phyloP scores from a whole-genome alignment of 2,888 invertebrate species.

The Stegophylla sp. region DNA sequence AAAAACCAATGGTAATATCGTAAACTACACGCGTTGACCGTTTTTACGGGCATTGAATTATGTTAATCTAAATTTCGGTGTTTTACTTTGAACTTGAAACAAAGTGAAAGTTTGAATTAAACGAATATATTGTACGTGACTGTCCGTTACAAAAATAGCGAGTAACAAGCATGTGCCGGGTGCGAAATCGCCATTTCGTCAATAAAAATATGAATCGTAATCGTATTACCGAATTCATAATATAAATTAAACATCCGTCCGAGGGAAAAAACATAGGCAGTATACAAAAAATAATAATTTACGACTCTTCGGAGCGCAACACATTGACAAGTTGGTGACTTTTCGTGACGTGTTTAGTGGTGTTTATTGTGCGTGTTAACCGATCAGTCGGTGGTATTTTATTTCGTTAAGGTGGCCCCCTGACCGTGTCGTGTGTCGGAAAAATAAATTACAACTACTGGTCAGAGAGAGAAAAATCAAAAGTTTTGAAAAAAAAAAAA shows the following conservation, averaged over 20 bases:
- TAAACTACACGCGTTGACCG: background rate
- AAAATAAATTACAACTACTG: background rate
- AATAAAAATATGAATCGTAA: background rate
- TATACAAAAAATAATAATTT: background rate
- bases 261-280: too few relatives aligned
- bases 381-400: background rate
- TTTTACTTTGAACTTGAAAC: background rate
- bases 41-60: slow-evolving; percentile 2
- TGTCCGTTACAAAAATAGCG: background rate
- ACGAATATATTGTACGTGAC: background rate
- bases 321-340: background rate
- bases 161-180: background rate
- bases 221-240: background rate
- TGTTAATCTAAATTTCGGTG: slow-evolving; percentile 3
- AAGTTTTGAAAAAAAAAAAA: too few relatives aligned
- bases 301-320: background rate
- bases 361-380: too few relatives aligned
- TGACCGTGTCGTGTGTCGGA: background rate
- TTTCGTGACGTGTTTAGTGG: background rate
- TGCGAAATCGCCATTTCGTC: background rate
- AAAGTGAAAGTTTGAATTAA: slow-evolving; percentile 1
- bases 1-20: slow-evolving; percentile 8
- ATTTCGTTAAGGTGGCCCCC: background rate
- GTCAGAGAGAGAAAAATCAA: background rate
- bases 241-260: too few relatives aligned